Base-by-base conservation (phyloP, 1,140 invertebrate genomes). In the Hylaeus anthracinus region DNA sequence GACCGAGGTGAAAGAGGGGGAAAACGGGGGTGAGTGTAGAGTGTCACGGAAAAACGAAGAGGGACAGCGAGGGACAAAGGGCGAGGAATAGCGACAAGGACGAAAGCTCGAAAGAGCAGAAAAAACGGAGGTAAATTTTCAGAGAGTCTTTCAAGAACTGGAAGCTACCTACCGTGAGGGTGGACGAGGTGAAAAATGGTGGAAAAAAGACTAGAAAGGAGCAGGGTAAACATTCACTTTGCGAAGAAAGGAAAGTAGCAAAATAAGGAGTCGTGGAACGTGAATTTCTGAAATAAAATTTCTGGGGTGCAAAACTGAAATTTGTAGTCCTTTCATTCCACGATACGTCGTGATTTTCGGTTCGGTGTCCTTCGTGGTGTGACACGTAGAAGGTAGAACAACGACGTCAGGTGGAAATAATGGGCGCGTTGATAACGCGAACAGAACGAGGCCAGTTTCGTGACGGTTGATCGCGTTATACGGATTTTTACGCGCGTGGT, bases 381-480 rank as follows among this genome's bases (percentile, higher is more conserved):
- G 26, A 26, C 26, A 26, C 26, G 26, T 26, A 26, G 26, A 26
- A 26, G 26, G 26, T 26, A 26, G 26, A 0, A 26, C 26, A 26
- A 26, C 26, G 53, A 71, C 39, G 37, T 58, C 69, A 56, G 69
- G 51, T 71, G 53, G 69, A 71, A 71, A 41, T 55, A 45, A 45
- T 45, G n/a, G 45, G n/a, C 65, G 45, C 45, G 65, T 12, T 55
- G 51, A 69, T 45, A 69, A 76, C 64, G 43, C 45, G 43, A 67
- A 67, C 53, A 10, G 45, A 73, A 73, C 58, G 45, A 69, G 64
- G 73, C 26, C 8, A 48, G 2, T 55, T n/a, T 53, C 4, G 39
- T 69, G 83, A 71, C 53, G 70, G 64, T n/a, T 69, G 61, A 71
- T 84, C 48, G 84, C 56, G 79, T 85, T 81, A 76, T 55, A 53